phyloP scores from a whole-genome alignment of 2,113 vertebrate genomes.

The Monopterus albus region DNA sequence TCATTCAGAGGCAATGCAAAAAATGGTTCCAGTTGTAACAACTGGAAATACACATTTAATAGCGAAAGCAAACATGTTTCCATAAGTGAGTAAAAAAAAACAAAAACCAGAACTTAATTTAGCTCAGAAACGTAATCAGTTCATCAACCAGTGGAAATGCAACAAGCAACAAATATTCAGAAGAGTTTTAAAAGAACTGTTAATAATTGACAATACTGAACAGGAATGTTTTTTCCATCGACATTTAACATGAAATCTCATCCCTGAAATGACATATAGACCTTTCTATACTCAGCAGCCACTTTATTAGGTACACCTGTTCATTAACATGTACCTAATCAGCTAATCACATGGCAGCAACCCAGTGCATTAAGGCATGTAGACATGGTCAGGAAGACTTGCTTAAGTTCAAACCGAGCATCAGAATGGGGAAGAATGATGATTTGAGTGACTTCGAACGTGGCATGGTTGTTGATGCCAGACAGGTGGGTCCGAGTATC shows the following conservation, averaged over 20 bases:
- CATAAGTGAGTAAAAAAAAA: background rate
- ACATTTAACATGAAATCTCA: background rate
- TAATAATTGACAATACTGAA: background rate
- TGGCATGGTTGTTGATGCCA: no score
- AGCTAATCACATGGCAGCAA: no score
- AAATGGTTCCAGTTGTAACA: constrained; percentile 11
- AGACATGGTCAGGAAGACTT: no score
- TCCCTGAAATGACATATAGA: constrained; percentile 17
- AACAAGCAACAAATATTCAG: background rate
- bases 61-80: background rate
- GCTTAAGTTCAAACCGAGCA: no score
- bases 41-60: background rate
- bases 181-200: background rate
- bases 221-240: no score
- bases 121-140: constrained; percentile 17
- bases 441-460: no score
- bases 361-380: no score
- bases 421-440: no score
- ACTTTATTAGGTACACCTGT: no score
- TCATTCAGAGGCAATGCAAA: background rate
- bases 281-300: constrained; percentile 10
- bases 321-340: no score
- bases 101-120: background rate
- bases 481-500: no score
- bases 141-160: constrained; percentile 3